A percentile compares a stretch with the other conserved stretches of the same genome.
These are phyloP conservation scores for Bubalus kerabau DNA, from an alignment of 2,113 vertebrate species.

Conservation along the genomic window DNA sequence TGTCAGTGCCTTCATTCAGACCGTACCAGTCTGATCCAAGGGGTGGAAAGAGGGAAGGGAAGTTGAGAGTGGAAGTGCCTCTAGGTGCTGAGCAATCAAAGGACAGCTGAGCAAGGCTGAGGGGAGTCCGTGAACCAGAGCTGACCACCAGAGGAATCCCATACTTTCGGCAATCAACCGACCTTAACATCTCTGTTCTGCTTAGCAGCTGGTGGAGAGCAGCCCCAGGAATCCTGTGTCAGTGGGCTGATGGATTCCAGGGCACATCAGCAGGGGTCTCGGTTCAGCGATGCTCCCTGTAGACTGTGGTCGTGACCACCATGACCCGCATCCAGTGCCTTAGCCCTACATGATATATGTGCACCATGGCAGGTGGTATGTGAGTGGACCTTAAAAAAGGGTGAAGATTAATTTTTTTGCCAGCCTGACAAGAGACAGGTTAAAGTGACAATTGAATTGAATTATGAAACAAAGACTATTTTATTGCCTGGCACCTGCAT, in stretches of 20 bases:
- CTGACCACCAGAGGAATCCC: not conserved
- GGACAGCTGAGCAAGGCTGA: not conserved
- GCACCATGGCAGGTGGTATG: not conserved
- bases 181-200: not conserved
- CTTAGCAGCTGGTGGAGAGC: not conserved
- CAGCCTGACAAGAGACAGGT: not conserved
- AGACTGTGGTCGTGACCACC: not conserved
- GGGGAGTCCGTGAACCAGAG: not conserved
- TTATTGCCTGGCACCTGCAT: not conserved
- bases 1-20: not conserved
- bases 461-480: not conserved
- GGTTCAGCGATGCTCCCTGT: accelerated
- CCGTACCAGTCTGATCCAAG: not conserved
- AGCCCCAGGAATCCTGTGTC: not conserved
- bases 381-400: not conserved
- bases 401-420: not conserved
- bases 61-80: not conserved
- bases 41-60: not conserved
- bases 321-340: not conserved
- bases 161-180: not conserved
- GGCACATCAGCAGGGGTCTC: not conserved
- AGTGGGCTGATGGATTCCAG: not conserved
- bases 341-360: not conserved
- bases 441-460: not conserved
- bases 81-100: not conserved